A percentile compares a stretch with the other conserved stretches of the same genome.
These are phyloP conservation scores for Ochlodes sylvanus DNA, from an alignment of 2,888 invertebrate species.

Conservation along the genomic window DNA sequence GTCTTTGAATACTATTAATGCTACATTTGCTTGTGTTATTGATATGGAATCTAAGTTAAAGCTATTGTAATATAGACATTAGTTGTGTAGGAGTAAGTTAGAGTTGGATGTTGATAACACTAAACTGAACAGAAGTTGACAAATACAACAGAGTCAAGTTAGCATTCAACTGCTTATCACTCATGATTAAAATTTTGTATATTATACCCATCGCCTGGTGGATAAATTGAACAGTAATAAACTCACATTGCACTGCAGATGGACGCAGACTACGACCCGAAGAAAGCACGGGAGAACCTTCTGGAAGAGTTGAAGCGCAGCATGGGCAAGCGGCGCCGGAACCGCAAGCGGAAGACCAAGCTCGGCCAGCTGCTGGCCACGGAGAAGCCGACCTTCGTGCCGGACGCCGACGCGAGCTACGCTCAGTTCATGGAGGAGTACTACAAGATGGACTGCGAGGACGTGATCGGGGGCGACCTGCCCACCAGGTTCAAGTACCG, in stretches of 20 bases:
- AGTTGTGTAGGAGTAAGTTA: too few relatives aligned
- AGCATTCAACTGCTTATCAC: too few relatives aligned
- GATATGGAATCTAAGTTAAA: too few relatives aligned
- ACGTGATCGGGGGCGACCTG: slow-evolving; percentile 95
- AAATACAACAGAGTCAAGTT: too few relatives aligned
- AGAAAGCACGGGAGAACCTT: slow-evolving; percentile 74
- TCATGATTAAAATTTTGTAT: too few relatives aligned
- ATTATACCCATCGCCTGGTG: too few relatives aligned
- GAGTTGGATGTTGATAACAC: too few relatives aligned
- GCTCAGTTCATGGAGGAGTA: slow-evolving; percentile 97
- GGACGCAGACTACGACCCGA: slow-evolving; percentile 94
- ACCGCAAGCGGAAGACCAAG: slow-evolving; percentile 88
- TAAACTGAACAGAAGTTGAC: too few relatives aligned
- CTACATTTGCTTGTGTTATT: too few relatives aligned
- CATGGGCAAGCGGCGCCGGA: slow-evolving; percentile 84
- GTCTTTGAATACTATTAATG: slow-evolving; percentile 13
- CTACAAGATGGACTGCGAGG: slow-evolving; percentile 97
- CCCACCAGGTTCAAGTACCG: slow-evolving; percentile 97
- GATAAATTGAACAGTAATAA: too few relatives aligned
- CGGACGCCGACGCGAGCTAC: slow-evolving; percentile 89
- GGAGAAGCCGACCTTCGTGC: slow-evolving; percentile 94
- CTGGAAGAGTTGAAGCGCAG: slow-evolving; percentile 82
- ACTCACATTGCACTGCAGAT: slow-evolving; percentile 82
- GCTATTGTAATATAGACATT: too few relatives aligned
- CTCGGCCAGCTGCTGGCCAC: slow-evolving; percentile 89